Base-by-base conservation (phyloP, 2,113 vertebrate species). In the Herpailurus yagouaroundi region DNA sequence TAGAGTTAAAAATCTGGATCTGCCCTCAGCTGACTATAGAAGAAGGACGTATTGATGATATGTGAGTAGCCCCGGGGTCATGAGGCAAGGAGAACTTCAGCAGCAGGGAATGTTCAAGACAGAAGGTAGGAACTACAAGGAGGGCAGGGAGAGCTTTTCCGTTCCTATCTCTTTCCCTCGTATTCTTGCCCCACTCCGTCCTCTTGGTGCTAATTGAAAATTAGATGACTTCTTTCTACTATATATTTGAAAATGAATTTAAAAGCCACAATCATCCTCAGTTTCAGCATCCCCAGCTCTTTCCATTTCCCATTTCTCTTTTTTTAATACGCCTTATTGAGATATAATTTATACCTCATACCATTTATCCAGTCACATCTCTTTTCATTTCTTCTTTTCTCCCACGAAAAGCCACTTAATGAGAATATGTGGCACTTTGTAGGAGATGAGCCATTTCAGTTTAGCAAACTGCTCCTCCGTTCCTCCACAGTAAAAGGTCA, bases 301-400 rank as follows among this genome's bases (percentile, higher is more conserved):
- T 77, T 68, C 71, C 50, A 33, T 52, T 50, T 94, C 52, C 31
- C 63, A 31, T 16, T 13, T 27, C 41, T 73, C 11, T 63, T 63
- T 55, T 55, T 60, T 55, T 18, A 21, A 76, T 52, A 80, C 69
- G 14, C 8, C 69, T 84, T 60, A 84, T 5, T 60, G 60, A 93
- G 36, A 74, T 68, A 48, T 69, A 80, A 86, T 36, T 85, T 85
- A 66, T 0, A 38, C 71, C 25, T 13, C 18, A 64, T 33, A 66
- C 18, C 52, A 31, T 64, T 63, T 11, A 96, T 52, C 41, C 64
- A 57, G 63, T 71, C 45, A 48, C 3, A 66, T 45, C 0, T 74
- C 74, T 73, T 87, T 80, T 85, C 31, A 77, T 89, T 84, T 90
- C 85, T 87, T 81, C 80, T 93, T 88, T 91, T 90, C 15, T 73